Base-by-base conservation (phyloP, 1,140 invertebrate genomes). In the Tachypleus tridentatus region DNA sequence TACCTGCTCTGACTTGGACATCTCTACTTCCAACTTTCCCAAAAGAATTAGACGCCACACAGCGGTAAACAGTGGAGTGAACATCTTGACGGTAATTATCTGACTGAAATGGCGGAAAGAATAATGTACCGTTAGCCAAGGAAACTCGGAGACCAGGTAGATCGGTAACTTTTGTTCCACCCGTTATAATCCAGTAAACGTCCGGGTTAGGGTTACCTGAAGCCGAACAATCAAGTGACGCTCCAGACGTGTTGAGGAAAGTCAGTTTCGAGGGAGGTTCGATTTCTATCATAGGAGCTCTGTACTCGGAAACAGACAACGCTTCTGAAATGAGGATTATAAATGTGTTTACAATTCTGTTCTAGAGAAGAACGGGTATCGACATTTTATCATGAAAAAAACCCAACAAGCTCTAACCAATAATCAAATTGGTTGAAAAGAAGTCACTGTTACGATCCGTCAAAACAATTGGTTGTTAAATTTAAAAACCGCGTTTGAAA, bases 81-180 rank as follows among this genome's bases (percentile, higher is more conserved):
- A 77, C 69, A 50, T 71, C 66, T 4, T 74, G 66, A 11, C 64
- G 82, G 75, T 96, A 96, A 75, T 92, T 88, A 75, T 92, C 88
- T 52, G 89, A 90, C 62, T 89, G 84, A 83, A 96, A 97, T 6
- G 92, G 91, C 58, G 90, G 90, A 76, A 97, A 94, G 51, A 93
- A 87, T 7, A 78, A 69, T 2, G 76, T 76, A 49, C 77, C 75
- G 61, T 78, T 78, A 4, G 74, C 69, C 5, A 77, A 67, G 4
- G 76, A 66, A 8, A 73, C 63, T 3, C 77, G 64, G 5, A 77
- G 60, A 6, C 70, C 73, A 3, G 72, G 68, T 49, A 75, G 63
- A 48, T 73, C 70, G n/a, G 68, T 69, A 1, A 76, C 72, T 1
- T 70, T 67, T n/a, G 66, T 68, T 8, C 75, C 76, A 69, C 76